phyloP scores from a whole-genome alignment of 2,888 invertebrate genomes.

The Carabus problematicus region DNA sequence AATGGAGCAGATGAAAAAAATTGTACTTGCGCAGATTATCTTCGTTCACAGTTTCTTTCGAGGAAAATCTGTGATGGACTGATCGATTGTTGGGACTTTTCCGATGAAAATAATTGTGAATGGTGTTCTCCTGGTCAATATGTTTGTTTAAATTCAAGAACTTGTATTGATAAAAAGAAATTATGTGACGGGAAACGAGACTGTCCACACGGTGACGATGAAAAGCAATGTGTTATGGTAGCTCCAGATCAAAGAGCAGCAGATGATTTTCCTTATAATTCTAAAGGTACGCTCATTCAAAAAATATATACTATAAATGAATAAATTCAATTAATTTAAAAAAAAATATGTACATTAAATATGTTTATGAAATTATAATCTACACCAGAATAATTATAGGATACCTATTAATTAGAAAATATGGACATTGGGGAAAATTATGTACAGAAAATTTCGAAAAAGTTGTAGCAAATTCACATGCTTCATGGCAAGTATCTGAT shows the following conservation, averaged over 20 bases:
- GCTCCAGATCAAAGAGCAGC: constrained; percentile 65
- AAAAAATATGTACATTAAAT: constrained; percentile 17
- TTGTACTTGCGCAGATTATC: constrained; percentile 78
- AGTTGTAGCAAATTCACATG: constrained; percentile 65
- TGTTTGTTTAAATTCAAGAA: constrained; percentile 75
- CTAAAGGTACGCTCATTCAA: constrained; percentile 61
- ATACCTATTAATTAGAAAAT: constrained; percentile 75
- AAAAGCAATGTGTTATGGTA: constrained; percentile 75
- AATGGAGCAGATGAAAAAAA: constrained; percentile 75
- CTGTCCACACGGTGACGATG: constrained; percentile 78
- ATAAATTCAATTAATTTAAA: background rate
- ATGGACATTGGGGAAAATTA: constrained; percentile 79
- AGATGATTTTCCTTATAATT: constrained; percentile 67
- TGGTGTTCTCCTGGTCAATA: constrained; percentile 78
- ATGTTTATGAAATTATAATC: background rate
- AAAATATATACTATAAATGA: constrained; percentile 7
- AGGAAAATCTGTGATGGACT: constrained; percentile 82
- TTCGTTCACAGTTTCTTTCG: constrained; percentile 71
- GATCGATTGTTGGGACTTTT: constrained; percentile 81
- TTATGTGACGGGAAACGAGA: constrained; percentile 77
- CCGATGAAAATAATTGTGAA: constrained; percentile 78
- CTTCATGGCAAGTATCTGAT: constrained; percentile 71
- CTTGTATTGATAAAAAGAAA: constrained; percentile 69
- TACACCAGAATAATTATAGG: no score
- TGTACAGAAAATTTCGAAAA: constrained; percentile 74